phyloP scores from a whole-genome alignment of 37 sponge, comb jelly and placozoan species.

The Tethya wilhelma region DNA sequence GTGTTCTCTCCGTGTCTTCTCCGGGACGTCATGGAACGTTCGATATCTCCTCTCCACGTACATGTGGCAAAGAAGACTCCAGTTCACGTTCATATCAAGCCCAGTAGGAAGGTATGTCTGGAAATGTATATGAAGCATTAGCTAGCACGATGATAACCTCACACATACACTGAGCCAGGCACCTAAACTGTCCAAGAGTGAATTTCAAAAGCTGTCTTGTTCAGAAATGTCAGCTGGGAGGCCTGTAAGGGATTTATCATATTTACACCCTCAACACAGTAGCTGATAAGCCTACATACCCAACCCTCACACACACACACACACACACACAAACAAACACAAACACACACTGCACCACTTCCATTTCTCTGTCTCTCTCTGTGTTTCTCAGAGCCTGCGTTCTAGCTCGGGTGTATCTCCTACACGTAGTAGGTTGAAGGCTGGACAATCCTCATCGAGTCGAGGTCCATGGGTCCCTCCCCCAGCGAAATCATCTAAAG shows the following conservation, averaged over 20 bases:
- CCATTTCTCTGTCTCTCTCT: not conserved
- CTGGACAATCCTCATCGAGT: too few relatives aligned
- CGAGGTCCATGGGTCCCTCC: conserved; percentile 85
- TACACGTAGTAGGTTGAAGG: not conserved
- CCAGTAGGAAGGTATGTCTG: not conserved
- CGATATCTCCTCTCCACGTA: conserved; percentile 61
- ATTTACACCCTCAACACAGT: not conserved
- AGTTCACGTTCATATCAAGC: conserved; percentile 63
- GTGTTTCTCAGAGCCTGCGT: not conserved
- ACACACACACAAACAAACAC: too few relatives aligned
- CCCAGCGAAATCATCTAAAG: conserved; percentile 20
- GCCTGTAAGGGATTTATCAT: conserved; percentile 33
- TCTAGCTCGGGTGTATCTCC: not conserved
- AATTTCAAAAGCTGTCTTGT: conserved; percentile 22
- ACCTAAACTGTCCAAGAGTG: not conserved
- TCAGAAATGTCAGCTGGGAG: conserved; percentile 70
- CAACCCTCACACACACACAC: too few relatives aligned
- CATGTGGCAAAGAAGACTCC: conserved; percentile 69
- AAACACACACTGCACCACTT: too few relatives aligned
- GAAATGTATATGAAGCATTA: not conserved
- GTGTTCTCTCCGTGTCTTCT: not conserved
- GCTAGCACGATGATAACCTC: not conserved
- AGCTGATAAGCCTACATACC: too few relatives aligned
- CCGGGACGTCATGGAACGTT: conserved; percentile 34
- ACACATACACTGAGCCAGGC: not conserved